Conservation (phyloP, 2,113 vertebrate genomes). For the Charadrius vociferus region DNA sequence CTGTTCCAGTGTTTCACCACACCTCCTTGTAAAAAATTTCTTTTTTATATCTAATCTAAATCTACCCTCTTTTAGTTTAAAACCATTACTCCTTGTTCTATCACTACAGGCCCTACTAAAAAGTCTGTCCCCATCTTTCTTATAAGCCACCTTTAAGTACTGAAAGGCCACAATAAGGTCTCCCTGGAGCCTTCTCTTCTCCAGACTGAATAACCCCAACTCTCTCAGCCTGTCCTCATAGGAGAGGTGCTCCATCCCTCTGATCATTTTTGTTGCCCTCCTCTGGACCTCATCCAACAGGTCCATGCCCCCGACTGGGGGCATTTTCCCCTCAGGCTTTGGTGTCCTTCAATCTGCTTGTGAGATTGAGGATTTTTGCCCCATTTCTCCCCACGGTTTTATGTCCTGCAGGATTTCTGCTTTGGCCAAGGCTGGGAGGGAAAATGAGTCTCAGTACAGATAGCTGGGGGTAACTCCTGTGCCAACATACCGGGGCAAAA, state of each 20-base stretch:
- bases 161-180: background rate
- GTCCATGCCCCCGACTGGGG: too few species aligned
- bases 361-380: background rate
- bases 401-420: background rate
- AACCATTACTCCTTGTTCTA: background rate
- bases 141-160: background rate
- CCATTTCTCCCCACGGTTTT: background rate
- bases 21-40: background rate
- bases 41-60: background rate
- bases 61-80: background rate
- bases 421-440: background rate
- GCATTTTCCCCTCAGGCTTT: background rate
- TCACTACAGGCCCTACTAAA: background rate
- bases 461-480: background rate
- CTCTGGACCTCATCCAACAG: background rate
- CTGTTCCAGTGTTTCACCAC: background rate
- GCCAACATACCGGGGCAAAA: background rate
- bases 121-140: background rate
- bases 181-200: background rate
- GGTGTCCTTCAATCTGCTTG: background rate
- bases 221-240: background rate
- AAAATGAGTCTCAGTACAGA: background rate
- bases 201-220: background rate
- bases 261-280: background rate
- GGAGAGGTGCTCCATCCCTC: background rate